Conservation (phyloP, 2,888 invertebrate species). For the Calliphora vomitoria region DNA sequence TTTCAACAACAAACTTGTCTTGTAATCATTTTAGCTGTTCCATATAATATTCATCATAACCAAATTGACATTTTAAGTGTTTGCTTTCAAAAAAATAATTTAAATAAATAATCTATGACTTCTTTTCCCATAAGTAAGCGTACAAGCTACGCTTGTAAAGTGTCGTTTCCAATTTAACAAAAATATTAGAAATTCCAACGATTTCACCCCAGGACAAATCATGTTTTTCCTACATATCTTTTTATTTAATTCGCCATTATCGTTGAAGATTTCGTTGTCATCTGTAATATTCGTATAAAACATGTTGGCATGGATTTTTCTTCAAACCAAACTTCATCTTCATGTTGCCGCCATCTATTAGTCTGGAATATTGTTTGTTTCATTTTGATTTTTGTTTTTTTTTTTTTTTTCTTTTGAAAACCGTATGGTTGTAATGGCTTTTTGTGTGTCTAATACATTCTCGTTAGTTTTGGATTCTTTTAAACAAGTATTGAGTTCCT, state of each 20-base stretch:
- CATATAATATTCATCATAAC: background rate
- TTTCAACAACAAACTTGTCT: background rate
- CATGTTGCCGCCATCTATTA: constrained; percentile 6
- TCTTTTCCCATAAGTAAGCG: background rate
- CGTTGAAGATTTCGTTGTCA: constrained; percentile 17
- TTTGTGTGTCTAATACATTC: constrained; percentile 9
- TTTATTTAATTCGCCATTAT: constrained; percentile 15
- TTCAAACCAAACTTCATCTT: background rate
- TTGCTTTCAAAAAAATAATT: background rate
- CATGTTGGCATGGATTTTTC: constrained; percentile 15
- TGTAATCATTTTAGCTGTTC: background rate
- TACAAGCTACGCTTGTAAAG: background rate
- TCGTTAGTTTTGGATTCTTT: constrained; percentile 6
- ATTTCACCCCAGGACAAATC: constrained; percentile 6
- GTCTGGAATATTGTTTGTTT: constrained; percentile 14
- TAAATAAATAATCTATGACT: constrained; percentile 16
- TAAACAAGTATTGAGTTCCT: constrained; percentile 43
- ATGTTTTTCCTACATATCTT: background rate
- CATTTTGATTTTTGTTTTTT: background rate
- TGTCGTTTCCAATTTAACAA: constrained; percentile 22
- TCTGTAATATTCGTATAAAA: constrained; percentile 10
- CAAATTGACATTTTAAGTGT: background rate
- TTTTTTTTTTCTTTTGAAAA: background rate
- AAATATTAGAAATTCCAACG: constrained; percentile 20
- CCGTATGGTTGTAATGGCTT: constrained; percentile 51